Evolutionary conservation across 2,113 vertebrate species (phyloP).

Genomic region (Stigmatopora nigra): DNA sequence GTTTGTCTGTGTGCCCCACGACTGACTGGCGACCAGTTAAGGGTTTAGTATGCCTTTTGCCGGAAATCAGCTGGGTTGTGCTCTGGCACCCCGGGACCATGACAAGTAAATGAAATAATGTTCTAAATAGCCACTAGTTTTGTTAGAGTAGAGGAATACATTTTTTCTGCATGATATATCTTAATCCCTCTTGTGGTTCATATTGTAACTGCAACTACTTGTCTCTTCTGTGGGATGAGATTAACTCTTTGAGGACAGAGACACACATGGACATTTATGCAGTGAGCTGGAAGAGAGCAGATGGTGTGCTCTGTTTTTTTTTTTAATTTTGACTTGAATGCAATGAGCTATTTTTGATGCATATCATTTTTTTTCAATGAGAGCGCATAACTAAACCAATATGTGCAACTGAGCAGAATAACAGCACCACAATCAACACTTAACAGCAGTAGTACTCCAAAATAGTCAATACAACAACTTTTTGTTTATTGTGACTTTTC

Average conservation of each 20-base stretch:
- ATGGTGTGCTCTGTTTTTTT: conserved; percentile 74
- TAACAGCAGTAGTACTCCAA: neutral
- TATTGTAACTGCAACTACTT: conserved; percentile 25
- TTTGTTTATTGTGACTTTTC: no score
- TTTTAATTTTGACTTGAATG: conserved; percentile 52
- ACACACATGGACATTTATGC: conserved; percentile 20
- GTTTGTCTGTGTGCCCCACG: no score
- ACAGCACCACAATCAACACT: neutral
- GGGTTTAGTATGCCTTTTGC: no score
- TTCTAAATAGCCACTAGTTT: neutral
- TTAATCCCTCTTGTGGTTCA: conserved; percentile 54
- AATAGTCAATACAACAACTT: neutral
- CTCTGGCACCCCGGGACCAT: no score
- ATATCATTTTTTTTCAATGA: neutral
- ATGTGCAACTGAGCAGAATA: neutral
- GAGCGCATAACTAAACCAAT: neutral
- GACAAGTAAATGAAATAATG: neutral
- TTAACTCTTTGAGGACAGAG: conserved; percentile 49
- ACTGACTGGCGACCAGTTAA: no score
- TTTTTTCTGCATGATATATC: neutral
- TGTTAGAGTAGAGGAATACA: neutral
- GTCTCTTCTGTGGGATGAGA: conserved; percentile 24
- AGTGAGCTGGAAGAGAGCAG: conserved; percentile 34
- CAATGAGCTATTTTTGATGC: conserved; percentile 32
- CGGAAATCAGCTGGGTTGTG: no score